Evolutionary conservation across 1,140 invertebrate species (phyloP).

Genomic region (Ostrea edulis): DNA sequence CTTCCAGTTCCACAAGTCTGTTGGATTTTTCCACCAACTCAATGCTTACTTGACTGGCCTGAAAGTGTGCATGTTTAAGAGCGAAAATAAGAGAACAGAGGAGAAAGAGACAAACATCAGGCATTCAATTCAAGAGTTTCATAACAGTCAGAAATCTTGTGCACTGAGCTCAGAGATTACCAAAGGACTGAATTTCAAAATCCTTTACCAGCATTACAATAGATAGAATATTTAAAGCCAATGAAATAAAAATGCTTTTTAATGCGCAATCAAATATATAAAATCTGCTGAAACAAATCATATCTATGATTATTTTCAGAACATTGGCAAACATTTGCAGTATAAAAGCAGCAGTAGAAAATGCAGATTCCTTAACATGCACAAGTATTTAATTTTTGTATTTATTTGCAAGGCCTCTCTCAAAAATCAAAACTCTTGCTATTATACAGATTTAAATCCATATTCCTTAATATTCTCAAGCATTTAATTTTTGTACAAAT

Average conservation of each 20-base stretch:
- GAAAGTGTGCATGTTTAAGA: constrained; percentile 41
- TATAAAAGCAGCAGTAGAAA: not conserved
- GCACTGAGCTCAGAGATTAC: not conserved
- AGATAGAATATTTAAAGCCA: not conserved
- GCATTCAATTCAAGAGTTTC: not conserved
- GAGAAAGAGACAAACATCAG: not conserved
- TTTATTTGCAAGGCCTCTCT: too few relatives aligned
- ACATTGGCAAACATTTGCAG: not conserved
- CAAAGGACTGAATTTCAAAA: not conserved
- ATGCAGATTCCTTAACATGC: too few relatives aligned
- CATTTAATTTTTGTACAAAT: too few relatives aligned
- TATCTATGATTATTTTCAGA: not conserved
- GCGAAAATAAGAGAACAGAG: not conserved
- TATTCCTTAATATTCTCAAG: too few relatives aligned
- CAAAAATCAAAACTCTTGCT: too few relatives aligned
- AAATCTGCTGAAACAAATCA: not conserved
- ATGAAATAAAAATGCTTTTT: not conserved
- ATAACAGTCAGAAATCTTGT: not conserved
- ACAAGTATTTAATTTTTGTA: too few relatives aligned
- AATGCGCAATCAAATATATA: not conserved
- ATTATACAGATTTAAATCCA: too few relatives aligned
- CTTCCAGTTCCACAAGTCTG: constrained; percentile 70
- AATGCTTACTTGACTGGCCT: constrained; percentile 74
- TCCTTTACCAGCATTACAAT: not conserved
- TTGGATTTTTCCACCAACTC: constrained; percentile 71